Conservation (phyloP, 2,888 invertebrate species). For the Blera fallax region DNA sequence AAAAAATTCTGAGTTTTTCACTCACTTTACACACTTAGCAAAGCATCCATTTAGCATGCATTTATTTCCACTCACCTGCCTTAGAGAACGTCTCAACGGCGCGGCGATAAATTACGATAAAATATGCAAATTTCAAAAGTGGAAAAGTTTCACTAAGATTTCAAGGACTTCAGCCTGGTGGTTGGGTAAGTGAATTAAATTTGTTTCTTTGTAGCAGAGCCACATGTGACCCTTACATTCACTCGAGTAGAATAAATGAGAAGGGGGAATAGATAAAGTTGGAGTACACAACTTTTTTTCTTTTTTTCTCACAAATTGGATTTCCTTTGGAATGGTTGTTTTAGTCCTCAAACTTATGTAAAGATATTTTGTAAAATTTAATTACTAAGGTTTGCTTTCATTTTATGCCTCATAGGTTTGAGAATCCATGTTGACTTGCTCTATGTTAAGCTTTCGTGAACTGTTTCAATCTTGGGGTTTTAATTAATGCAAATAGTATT, state of each 20-base stretch:
- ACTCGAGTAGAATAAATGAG: neutral
- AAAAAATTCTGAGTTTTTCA: neutral
- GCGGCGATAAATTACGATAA: slow-evolving; percentile 14
- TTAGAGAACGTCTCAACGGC: neutral
- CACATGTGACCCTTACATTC: slow-evolving; percentile 17
- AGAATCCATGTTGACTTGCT: too few species aligned
- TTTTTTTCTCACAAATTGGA: neutral
- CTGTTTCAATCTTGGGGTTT: too few species aligned
- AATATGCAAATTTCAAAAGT: slow-evolving; percentile 35
- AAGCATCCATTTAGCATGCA: slow-evolving; percentile 4
- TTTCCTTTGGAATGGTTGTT: neutral
- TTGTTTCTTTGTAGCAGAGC: neutral
- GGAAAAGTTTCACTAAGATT: slow-evolving; percentile 18
- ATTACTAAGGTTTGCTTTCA: too few species aligned
- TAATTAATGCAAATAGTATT: too few species aligned
- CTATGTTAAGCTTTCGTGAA: too few species aligned
- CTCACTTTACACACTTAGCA: neutral
- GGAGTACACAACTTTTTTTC: neutral
- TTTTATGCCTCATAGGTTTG: too few species aligned
- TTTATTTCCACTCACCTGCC: slow-evolving; percentile 26
- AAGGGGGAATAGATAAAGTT: neutral
- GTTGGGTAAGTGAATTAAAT: slow-evolving; percentile 31
- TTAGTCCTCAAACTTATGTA: neutral
- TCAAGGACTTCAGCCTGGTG: slow-evolving; percentile 8
- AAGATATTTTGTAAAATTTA: neutral